Conservation (phyloP, 2,113 vertebrate species). For the Ctenomys sociabilis region DNA sequence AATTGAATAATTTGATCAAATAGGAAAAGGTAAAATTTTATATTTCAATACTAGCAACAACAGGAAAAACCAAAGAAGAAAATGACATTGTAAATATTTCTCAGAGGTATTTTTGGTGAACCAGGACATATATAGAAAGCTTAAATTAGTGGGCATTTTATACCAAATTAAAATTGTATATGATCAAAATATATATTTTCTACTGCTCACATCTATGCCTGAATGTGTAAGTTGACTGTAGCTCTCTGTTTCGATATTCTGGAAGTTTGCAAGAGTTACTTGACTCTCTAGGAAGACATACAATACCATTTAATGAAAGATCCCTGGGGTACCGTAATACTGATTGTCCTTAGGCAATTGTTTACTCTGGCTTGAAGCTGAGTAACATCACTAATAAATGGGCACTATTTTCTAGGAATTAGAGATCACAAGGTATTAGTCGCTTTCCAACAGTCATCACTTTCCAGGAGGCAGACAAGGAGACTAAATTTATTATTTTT, state of each 20-base stretch:
- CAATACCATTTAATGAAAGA: constrained; percentile 38
- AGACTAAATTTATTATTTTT: constrained; percentile 50
- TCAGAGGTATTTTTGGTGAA: not conserved
- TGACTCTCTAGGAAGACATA: constrained; percentile 24
- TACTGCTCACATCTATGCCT: not conserved
- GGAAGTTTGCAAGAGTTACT: not conserved
- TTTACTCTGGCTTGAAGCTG: constrained; percentile 33
- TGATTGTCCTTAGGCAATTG: constrained; percentile 29
- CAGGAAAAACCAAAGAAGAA: not conserved
- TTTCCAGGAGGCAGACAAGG: not conserved
- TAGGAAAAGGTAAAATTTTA: not conserved
- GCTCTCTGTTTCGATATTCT: not conserved
- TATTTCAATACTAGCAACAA: not conserved
- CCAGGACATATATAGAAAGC: not conserved
- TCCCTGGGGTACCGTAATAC: not conserved
- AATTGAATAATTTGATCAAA: not conserved
- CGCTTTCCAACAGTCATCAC: not conserved
- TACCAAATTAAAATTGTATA: not conserved
- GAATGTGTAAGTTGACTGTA: constrained; percentile 8
- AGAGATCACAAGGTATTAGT: constrained; percentile 29
- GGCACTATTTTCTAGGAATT: constrained; percentile 46
- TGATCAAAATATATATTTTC: not conserved
- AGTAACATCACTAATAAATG: not conserved
- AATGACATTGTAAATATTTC: not conserved
- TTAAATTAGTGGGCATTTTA: not conserved